These are phyloP conservation scores for Ephialtes manifestator DNA, from an alignment of 2,888 invertebrate genomes.

Conservation along the genomic window DNA sequence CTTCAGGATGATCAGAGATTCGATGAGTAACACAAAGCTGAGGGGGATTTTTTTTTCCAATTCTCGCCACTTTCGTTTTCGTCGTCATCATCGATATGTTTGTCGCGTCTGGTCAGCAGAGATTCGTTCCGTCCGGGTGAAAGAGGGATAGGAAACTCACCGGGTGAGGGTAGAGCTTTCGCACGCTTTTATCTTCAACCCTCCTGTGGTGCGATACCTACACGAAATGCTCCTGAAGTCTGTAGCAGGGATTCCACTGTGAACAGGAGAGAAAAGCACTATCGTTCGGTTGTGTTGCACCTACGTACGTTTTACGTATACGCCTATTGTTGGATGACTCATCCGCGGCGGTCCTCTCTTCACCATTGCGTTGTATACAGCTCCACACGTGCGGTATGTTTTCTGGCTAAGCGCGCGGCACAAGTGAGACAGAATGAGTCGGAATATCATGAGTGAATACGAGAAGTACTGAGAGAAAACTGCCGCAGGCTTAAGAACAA, in stretches of 20 bases:
- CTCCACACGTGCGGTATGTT: constrained; percentile 74
- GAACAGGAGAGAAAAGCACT: constrained; percentile 56
- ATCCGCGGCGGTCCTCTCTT: constrained; percentile 70
- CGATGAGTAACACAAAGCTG: not conserved
- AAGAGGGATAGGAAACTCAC: constrained; percentile 1
- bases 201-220: constrained; percentile 35
- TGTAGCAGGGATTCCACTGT: constrained; percentile 4
- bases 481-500: constrained; percentile 78
- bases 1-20: not conserved
- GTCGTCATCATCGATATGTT: constrained; percentile 33
- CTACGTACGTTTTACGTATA: constrained; percentile 58
- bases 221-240: constrained; percentile 35
- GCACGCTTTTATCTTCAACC: constrained; percentile 67
- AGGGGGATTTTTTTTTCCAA: not conserved
- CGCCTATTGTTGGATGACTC: constrained; percentile 79
- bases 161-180: constrained; percentile 50
- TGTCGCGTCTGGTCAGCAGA: constrained; percentile 12
- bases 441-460: not conserved
- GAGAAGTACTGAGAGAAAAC: constrained; percentile 69
- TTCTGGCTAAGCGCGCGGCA: constrained; percentile 72
- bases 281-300: constrained; percentile 58
- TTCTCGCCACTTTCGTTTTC: constrained; percentile 11
- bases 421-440: constrained; percentile 31
- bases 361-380: constrained; percentile 47
- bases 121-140: constrained; percentile 2